phyloP scores from a whole-genome alignment of 2,888 invertebrate genomes.

The Drosophila sordidapex region DNA sequence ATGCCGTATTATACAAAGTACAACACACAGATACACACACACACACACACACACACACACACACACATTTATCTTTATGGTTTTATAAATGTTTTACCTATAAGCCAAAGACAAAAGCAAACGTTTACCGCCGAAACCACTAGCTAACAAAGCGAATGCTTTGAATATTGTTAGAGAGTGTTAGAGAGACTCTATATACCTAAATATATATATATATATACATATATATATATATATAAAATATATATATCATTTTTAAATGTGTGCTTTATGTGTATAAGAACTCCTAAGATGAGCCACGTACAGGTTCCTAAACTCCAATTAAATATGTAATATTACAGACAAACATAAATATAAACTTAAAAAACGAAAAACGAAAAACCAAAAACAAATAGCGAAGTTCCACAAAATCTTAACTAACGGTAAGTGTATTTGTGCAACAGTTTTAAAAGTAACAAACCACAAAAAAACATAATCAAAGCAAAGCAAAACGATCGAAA shows the following conservation, averaged over 20 bases:
- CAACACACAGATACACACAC: conserved; percentile 8
- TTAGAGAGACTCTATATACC: conserved; percentile 16
- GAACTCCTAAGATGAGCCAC: conserved; percentile 52
- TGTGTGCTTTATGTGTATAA: conserved; percentile 54
- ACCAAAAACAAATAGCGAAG: conserved; percentile 27
- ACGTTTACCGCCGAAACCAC: conserved; percentile 54
- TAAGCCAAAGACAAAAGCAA: conserved; percentile 55
- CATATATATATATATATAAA: neutral
- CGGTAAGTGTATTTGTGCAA: conserved; percentile 51
- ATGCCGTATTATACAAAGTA: conserved; percentile 3
- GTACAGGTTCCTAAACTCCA: conserved; percentile 66
- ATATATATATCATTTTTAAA: conserved; percentile 40
- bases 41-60: conserved; percentile 24
- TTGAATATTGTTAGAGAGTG: conserved; percentile 11
- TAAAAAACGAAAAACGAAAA: neutral
- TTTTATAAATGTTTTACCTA: conserved; percentile 32
- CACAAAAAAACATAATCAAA: conserved; percentile 58
- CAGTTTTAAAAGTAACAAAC: conserved; percentile 31
- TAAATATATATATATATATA: neutral
- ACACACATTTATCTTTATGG: conserved; percentile 23
- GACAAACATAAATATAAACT: neutral
- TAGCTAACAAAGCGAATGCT: conserved; percentile 37
- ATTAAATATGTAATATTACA: conserved; percentile 26
- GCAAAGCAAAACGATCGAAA: conserved; percentile 25
- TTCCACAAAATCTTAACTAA: conserved; percentile 35